A percentile compares a stretch with the other conserved stretches of the same genome.
Evolutionary conservation across 2,797 vertebrate species (phyloP).

Genomic region (Mormyrus proboscirostris): DNA sequence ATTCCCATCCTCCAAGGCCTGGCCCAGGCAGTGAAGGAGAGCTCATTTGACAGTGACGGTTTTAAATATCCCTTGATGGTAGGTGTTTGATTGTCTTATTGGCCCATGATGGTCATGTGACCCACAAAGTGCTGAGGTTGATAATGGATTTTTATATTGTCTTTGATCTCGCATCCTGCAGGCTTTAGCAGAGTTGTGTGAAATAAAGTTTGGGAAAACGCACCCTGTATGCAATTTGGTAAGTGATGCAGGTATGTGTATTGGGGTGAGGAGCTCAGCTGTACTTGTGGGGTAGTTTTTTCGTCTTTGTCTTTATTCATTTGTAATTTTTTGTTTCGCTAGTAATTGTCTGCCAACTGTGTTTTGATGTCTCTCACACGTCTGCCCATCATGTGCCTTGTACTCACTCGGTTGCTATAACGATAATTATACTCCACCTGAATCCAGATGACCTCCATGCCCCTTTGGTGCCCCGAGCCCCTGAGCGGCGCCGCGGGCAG

Average conservation of each 20-base stretch:
- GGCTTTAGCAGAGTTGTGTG: conserved; percentile 95
- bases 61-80: conserved; percentile 98
- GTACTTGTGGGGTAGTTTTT: neutral
- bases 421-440: neutral
- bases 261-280: neutral
- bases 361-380: neutral
- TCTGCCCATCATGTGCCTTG: neutral
- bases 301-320: neutral
- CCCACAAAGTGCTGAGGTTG: neutral
- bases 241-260: conserved; percentile 40
- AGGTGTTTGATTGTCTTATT: conserved; percentile 41
- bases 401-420: neutral
- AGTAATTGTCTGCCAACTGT: neutral
- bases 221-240: conserved; percentile 93
- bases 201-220: conserved; percentile 96
- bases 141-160: neutral
- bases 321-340: neutral
- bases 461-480: conserved; percentile 87
- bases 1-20: conserved; percentile 91
- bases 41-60: conserved; percentile 95
- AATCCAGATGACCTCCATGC: conserved; percentile 70
- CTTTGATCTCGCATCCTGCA: conserved; percentile 41
- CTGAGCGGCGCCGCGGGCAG: conserved; percentile 86
- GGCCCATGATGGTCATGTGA: neutral
- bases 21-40: conserved; percentile 89